Conservation (phyloP, 2,888 invertebrate genomes). For the Timema cristinae region DNA sequence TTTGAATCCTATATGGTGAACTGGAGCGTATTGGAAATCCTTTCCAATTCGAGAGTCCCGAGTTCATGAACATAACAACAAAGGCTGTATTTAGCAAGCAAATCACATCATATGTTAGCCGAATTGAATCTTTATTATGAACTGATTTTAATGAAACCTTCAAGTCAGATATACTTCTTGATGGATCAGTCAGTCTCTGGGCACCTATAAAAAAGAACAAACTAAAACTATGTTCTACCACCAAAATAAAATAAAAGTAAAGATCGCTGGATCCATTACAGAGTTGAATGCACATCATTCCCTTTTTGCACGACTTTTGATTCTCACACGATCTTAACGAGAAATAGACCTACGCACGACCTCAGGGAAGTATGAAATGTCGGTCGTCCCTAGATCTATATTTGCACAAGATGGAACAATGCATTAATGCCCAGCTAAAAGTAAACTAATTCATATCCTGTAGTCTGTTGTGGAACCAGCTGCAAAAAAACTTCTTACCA, state of each 20-base stretch:
- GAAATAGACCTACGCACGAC: neutral
- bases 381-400: neutral
- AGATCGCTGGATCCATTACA: neutral
- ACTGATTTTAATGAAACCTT: neutral
- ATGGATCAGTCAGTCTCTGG: neutral
- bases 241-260: neutral
- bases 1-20: constrained; percentile 1
- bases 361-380: constrained; percentile 3
- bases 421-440: constrained; percentile 1
- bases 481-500: too few species aligned
- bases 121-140: neutral
- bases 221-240: neutral
- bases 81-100: neutral
- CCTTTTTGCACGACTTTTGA: neutral
- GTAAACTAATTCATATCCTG: neutral
- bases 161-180: neutral
- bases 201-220: neutral
- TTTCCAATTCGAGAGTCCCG: neutral
- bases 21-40: neutral
- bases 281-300: neutral
- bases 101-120: neutral
- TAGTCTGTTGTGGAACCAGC: neutral
- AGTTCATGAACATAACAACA: neutral
- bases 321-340: neutral
- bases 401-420: neutral